Base-by-base conservation (phyloP, 37 sponge, comb jelly and placozoan genomes). In the Beroe ovata region DNA sequence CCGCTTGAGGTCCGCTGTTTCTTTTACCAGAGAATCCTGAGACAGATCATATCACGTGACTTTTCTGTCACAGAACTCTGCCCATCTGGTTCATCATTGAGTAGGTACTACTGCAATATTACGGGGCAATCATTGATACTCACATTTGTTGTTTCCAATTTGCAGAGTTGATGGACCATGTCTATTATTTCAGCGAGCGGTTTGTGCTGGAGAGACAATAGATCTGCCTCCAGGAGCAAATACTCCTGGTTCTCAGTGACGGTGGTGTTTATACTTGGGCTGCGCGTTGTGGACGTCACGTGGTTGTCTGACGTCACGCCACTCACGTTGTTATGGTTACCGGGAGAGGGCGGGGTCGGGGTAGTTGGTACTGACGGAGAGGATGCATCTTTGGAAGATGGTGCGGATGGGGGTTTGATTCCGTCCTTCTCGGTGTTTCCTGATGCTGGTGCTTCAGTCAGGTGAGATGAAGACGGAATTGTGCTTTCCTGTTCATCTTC, bases 201-300 rank as follows among this genome's bases (percentile, higher is more conserved):
- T 47, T 47, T 47, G 11, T 47, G 54, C 11, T 11, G 6, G 11
- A 47, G 54, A 11, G 54, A 47, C 6, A 6, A 16, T 11, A 47
- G 54, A 11, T 47, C 54, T 11, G 54, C 54, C 54, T 6, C 54
- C 54, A 47, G 11, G 54, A 16, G 11, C 6, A 16, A 6, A n/a
- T n/a, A n/a, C 54, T 47, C 54, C 11, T 47, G 54, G 6, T 47
- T 11, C 11, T 47, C 11, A 47, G 54, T 47, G 54, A 11, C 54
- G 11, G 11, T 6, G 11, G 11, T 11, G 54, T 6, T 16, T 6
- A 47, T 6, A 47, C 69, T 66, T 34, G 69, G 69, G 34, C 69
- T 66, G 33, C 30, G 69, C 30, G 69, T 66, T 34, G 69, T 66
- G 6, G 69, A 66, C 8, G 69, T 66, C 69, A 66, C 69, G 69